phyloP scores from a whole-genome alignment of 2,797 vertebrate genomes.

The Danio albolineatus region DNA sequence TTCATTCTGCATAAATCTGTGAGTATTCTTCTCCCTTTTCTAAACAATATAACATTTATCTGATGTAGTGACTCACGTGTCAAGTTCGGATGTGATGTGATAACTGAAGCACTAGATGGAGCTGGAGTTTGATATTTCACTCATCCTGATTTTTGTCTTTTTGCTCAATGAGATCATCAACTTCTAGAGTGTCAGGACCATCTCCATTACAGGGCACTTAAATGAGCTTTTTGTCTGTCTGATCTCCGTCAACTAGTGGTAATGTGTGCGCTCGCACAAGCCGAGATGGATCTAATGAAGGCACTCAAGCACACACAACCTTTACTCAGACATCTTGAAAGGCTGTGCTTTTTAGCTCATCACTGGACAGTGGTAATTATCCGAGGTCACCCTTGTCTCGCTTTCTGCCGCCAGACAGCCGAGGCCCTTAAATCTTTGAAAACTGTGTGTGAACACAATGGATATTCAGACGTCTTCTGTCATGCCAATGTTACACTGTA shows the following conservation, averaged over 20 bases:
- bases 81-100: conserved; percentile 20
- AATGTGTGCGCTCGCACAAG: conserved; percentile 53
- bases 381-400: conserved; percentile 61
- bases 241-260: conserved; percentile 57
- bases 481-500: conserved; percentile 49
- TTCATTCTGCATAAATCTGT: background rate
- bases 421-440: conserved; percentile 52
- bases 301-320: conserved; percentile 58
- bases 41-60: background rate
- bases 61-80: background rate
- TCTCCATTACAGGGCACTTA: conserved; percentile 53
- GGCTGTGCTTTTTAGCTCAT: conserved; percentile 52
- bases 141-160: background rate
- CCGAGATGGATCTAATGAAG: conserved; percentile 60
- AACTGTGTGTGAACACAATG: conserved; percentile 51
- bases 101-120: conserved; percentile 58
- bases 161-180: conserved; percentile 36
- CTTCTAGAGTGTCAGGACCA: conserved; percentile 41
- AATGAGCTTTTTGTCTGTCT: conserved; percentile 63
- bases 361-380: conserved; percentile 57
- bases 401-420: conserved; percentile 49
- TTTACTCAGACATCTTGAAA: conserved; percentile 56
- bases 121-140: conserved; percentile 46
- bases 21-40: background rate
- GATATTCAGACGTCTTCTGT: conserved; percentile 56